Evolutionary conservation across 2,797 vertebrate species (phyloP).

Genomic region (Nothura maculosa): DNA sequence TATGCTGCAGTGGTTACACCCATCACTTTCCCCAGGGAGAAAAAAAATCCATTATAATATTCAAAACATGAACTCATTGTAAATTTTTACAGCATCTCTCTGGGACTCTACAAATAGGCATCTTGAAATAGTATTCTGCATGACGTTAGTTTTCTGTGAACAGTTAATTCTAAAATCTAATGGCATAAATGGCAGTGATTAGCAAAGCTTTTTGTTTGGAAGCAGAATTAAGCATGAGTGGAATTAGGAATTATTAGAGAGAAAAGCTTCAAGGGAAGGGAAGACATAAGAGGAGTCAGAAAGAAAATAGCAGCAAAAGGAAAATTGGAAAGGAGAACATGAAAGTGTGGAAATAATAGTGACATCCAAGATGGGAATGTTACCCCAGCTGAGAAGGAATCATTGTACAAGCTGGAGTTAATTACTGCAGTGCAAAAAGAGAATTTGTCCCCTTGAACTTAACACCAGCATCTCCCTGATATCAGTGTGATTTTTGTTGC

Average conservation of each 20-base stretch:
- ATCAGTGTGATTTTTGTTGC: not conserved
- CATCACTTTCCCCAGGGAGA: conserved; percentile 23
- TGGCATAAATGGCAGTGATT: not conserved
- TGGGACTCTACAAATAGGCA: not conserved
- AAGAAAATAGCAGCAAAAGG: not conserved
- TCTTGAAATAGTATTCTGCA: not conserved
- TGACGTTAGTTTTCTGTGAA: not conserved
- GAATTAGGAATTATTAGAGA: not conserved
- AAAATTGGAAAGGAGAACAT: not conserved
- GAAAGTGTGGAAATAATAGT: not conserved
- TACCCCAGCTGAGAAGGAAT: not conserved
- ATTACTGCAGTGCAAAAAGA: not conserved
- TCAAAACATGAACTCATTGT: conserved; percentile 28
- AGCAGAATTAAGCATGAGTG: not conserved
- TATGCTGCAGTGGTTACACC: conserved; percentile 54
- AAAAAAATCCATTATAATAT: conserved; percentile 32
- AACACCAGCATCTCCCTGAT: not conserved
- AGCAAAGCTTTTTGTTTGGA: not conserved
- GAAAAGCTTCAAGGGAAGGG: not conserved
- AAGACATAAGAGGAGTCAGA: not conserved
- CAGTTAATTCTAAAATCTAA: not conserved
- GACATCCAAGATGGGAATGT: not conserved
- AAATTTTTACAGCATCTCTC: conserved; percentile 24
- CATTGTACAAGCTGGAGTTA: not conserved
- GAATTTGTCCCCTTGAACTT: not conserved